These are phyloP conservation scores for Antheraea yamamai DNA, from an alignment of 2,888 invertebrate species.

Conservation along the genomic window DNA sequence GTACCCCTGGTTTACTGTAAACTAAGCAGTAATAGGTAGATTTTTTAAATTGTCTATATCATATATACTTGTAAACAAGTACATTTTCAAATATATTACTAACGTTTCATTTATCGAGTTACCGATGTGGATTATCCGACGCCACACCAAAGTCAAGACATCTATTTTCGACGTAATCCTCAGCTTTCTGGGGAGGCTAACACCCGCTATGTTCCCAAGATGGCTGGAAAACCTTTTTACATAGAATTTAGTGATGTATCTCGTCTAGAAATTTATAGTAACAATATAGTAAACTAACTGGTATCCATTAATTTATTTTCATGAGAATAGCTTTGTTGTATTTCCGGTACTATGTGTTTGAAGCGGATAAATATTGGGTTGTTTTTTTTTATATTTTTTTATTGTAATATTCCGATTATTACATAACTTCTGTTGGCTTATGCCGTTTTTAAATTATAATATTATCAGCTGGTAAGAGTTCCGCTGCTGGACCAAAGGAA, in stretches of 20 bases:
- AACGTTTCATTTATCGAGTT: constrained; percentile 17
- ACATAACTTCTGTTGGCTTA: too few species aligned
- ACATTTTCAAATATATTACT: neutral
- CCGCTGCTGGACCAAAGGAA: too few species aligned
- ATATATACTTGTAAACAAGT: neutral
- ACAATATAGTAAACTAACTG: neutral
- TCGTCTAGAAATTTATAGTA: neutral
- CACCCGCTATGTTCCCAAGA: constrained; percentile 14
- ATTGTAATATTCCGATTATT: too few species aligned
- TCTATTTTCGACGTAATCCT: constrained; percentile 22
- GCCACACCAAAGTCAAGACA: constrained; percentile 18
- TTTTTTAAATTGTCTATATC: neutral
- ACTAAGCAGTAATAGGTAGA: too few species aligned
- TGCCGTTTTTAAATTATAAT: too few species aligned
- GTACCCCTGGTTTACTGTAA: too few species aligned
- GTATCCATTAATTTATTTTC: too few species aligned
- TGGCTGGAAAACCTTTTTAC: constrained; percentile 16
- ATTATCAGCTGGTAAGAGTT: too few species aligned
- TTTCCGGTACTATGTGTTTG: too few species aligned
- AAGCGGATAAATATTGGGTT: too few species aligned
- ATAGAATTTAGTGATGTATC: neutral
- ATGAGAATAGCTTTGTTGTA: too few species aligned
- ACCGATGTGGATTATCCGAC: constrained; percentile 16
- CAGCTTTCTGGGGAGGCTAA: constrained; percentile 19
- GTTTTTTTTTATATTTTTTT: too few species aligned